These are phyloP conservation scores for Scolanthus callimorphus DNA, from an alignment of 92 coral and sea anemone species.

Conservation along the genomic window DNA sequence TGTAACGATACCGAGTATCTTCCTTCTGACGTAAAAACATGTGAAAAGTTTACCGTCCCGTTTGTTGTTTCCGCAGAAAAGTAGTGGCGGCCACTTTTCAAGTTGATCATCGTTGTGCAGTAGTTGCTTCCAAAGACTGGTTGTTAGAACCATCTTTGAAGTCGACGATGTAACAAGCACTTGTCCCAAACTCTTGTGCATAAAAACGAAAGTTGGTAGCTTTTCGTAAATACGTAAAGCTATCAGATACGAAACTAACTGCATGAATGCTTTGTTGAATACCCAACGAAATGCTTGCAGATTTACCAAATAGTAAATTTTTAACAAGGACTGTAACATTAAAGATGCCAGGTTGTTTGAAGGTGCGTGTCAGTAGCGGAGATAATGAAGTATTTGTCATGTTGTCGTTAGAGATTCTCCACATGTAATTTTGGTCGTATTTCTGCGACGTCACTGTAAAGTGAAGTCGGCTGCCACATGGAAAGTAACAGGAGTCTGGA, in stretches of 20 bases:
- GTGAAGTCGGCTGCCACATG: not conserved
- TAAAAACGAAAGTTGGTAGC: not conserved
- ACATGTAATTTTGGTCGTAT: constrained; percentile 34
- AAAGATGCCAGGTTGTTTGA: constrained; percentile 21
- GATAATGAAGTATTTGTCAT: constrained; percentile 1
- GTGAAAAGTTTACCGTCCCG: constrained; percentile 17
- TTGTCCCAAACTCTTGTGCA: constrained; percentile 19
- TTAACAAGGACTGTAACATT: constrained; percentile 17
- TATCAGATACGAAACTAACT: constrained; percentile 28
- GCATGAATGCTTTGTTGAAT: constrained; percentile 26
- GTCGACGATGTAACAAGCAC: constrained; percentile 29
- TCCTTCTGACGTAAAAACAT: constrained; percentile 43
- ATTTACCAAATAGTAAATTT: constrained; percentile 23
- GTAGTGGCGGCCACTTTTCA: too few relatives aligned
- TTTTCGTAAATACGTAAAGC: constrained; percentile 15
- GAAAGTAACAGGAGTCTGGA: not conserved
- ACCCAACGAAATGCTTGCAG: constrained; percentile 14
- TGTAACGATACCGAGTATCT: constrained; percentile 27
- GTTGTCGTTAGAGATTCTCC: constrained; percentile 15
- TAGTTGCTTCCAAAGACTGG: constrained; percentile 11
- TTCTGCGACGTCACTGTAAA: constrained; percentile 44
- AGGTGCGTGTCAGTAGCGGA: constrained; percentile 3
- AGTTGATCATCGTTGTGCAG: constrained; percentile 9
- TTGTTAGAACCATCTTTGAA: constrained; percentile 23
- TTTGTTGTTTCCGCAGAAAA: constrained; percentile 1